Conservation (phyloP, 2,888 invertebrate genomes). For the Amphipoea oculea region DNA sequence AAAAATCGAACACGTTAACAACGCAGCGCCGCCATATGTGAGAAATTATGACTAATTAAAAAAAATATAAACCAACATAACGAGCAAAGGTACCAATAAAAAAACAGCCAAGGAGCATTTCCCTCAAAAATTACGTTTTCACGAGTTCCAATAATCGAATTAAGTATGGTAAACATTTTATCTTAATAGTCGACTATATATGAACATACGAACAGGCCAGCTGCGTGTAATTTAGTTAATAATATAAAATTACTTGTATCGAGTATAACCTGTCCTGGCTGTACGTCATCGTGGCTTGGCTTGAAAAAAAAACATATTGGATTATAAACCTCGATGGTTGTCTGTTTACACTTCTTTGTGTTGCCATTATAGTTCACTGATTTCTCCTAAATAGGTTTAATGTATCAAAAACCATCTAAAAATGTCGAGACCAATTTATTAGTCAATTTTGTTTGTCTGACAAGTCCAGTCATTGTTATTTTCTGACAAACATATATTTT, state of each 20-base stretch:
- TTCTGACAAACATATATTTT: no score
- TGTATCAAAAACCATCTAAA: background rate
- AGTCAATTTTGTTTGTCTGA: background rate
- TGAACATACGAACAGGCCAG: conserved; percentile 73
- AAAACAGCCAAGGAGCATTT: conserved; percentile 55
- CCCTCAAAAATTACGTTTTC: conserved; percentile 66
- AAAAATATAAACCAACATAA: conserved; percentile 58
- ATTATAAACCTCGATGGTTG: conserved; percentile 51
- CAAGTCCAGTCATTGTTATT: background rate
- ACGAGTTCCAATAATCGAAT: conserved; percentile 84
- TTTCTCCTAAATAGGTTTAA: conserved; percentile 8
- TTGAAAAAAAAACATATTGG: conserved; percentile 54
- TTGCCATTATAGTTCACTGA: conserved; percentile 29
- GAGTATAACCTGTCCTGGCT: conserved; percentile 75
- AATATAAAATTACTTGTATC: conserved; percentile 84
- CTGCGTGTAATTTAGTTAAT: conserved; percentile 86
- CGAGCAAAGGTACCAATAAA: conserved; percentile 41
- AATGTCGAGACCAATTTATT: background rate
- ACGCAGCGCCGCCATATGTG: conserved; percentile 31
- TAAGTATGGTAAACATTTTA: conserved; percentile 86
- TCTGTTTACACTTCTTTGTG: conserved; percentile 58
- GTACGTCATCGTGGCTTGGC: conserved; percentile 64
- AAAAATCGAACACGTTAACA: conserved; percentile 56
- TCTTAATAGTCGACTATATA: conserved; percentile 79
- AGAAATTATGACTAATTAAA: conserved; percentile 61